phyloP scores from a whole-genome alignment of 2,888 invertebrate genomes.

The Cataglyphis cursor region DNA sequence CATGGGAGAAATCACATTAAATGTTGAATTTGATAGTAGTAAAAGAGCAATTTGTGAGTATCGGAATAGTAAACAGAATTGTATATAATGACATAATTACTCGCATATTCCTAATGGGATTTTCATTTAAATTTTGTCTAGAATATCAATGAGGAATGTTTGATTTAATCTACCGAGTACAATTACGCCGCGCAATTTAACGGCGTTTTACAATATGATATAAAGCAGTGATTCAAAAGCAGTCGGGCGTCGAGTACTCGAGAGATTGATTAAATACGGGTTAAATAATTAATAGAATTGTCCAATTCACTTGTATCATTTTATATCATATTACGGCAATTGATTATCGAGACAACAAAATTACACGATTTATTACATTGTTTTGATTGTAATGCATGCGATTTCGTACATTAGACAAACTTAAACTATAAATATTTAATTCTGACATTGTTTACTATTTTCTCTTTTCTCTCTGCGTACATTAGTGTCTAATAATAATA shows the following conservation, averaged over 20 bases:
- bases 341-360: conserved; percentile 44
- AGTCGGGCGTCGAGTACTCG: conserved; percentile 49
- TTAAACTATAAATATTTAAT: conserved; percentile 14
- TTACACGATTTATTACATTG: conserved; percentile 34
- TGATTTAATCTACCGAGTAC: conserved; percentile 52
- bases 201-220: conserved; percentile 54
- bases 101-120: conserved; percentile 56
- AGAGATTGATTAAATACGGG: conserved; percentile 52
- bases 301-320: conserved; percentile 39
- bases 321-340: conserved; percentile 42
- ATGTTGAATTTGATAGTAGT: neutral
- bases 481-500: conserved; percentile 5
- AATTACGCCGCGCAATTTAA: conserved; percentile 56
- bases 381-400: neutral
- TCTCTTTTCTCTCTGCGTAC: neutral
- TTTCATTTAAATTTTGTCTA: conserved; percentile 56
- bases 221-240: conserved; percentile 53
- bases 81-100: conserved; percentile 50
- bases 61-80: conserved; percentile 50
- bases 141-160: conserved; percentile 56
- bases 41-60: conserved; percentile 30
- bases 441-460: neutral
- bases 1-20: neutral
- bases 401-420: conserved; percentile 4
- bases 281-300: conserved; percentile 58